Evolutionary conservation across 2,113 vertebrate genomes (phyloP), one percentile per base, ranked within the genome.

Genomic region (Ascaphus truei): DNA sequence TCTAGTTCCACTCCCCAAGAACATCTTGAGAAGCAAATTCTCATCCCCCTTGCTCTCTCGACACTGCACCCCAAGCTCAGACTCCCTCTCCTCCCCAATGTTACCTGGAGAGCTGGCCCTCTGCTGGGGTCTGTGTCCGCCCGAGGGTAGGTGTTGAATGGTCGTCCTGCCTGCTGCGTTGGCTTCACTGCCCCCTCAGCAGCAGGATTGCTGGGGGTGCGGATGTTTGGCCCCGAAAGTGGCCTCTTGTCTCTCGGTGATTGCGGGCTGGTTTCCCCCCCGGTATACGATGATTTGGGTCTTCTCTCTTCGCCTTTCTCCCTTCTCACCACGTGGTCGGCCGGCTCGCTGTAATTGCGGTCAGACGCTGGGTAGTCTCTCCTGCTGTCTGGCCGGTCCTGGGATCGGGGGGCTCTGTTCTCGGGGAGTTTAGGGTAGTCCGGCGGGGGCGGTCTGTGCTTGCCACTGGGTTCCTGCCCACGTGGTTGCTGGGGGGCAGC

Each of bases 81-180:
- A n/a, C n/a, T n/a, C n/a, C n/a, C n/a, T n/a, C n/a, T n/a, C n/a
- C n/a, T n/a, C n/a, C n/a, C n/a, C n/a, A n/a, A n/a, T n/a, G n/a
- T 79, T 86, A 97, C 95, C 93, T 94, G 94, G 71, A 84, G 75
- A 0, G 76, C 80, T 26, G 88, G 78, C 11, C 86, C 93, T 60
- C 92, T 82, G 61, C 85, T 79, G 0, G 90, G 88, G 47, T 94
- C 93, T 10, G 89, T 93, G 66, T 98, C 95, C 0, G 92, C 85
- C 16, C 95, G 84, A 0, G 95, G 95, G 78, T 96, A 98, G 0
- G 95, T 98, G 83, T 98, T 96, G 72, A 98, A 98, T 0, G 95
- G 93, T 58, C 95, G 81, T 16, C 89, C 83, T 0, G 80, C 81
- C 71, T 91, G 92, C 34, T 91, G 91, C 2, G 89, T 77, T 0